Evolutionary conservation across 2,888 invertebrate species (phyloP), one percentile per base, ranked within the genome.

Genomic region (Folsomia candida): DNA sequence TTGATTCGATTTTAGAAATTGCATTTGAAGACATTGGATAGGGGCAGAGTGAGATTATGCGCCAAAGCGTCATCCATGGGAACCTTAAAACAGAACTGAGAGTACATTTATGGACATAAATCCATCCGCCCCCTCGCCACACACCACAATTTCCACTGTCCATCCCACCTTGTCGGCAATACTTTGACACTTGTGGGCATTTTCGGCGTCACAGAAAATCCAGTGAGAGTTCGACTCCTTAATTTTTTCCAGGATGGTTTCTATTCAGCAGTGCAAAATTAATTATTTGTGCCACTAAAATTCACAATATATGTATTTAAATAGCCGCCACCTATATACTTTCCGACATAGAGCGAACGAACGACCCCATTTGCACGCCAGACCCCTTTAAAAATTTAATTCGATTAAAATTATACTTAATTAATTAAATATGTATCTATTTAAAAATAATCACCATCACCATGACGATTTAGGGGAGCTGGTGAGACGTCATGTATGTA

Each of bases 331-430:
- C 76, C 75, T 61, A 67, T 70, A 25, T 72, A 74, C 57, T 79
- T 77, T 22, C 76, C 79, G 0, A 76, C 72, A 67, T 79, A 79
- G 1, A 71, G 57, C 0, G 76, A 72, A 27, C 79, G 47, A n/a
- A 72, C 64, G 2, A 73, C 29, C 2, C 76, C 79, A 67, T 79
- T 79, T 2, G 75, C 76, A n/a, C 73, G 29, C 79, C 77, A 79
- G 27, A 79, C 76, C 26, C 79, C 79, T n/a, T n/a, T n/a, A n/a
- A n/a, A n/a, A n/a, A n/a, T n/a, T n/a, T n/a, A n/a, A n/a, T n/a
- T n/a, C n/a, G n/a, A n/a, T n/a, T n/a, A n/a, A n/a, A n/a, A n/a
- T n/a, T n/a, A n/a, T n/a, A n/a, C n/a, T n/a, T n/a, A n/a, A n/a
- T n/a, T n/a, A n/a, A n/a, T n/a, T n/a, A n/a, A n/a, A n/a, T n/a